Conservation (phyloP, 2,888 invertebrate species). For the Ellobium chinense region DNA sequence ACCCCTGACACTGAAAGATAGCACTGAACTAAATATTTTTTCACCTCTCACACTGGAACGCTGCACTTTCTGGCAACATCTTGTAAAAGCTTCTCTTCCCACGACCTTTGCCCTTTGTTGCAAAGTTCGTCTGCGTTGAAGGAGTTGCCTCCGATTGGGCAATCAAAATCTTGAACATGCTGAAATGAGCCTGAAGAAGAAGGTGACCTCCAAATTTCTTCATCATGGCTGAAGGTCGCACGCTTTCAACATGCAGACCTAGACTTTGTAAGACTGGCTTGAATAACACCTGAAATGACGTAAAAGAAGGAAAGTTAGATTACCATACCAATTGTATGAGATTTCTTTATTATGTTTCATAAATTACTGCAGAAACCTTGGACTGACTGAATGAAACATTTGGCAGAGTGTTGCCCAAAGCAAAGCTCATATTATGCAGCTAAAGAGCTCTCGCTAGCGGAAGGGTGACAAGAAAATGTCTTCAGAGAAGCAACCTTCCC, state of each 20-base stretch:
- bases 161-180: slow-evolving; percentile 82
- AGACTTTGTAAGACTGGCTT: slow-evolving; percentile 93
- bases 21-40: neutral
- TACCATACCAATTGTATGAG: neutral
- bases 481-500: no score
- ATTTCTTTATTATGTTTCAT: neutral
- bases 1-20: no score
- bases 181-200: slow-evolving; percentile 84
- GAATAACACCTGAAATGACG: slow-evolving; percentile 70
- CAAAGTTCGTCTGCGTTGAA: slow-evolving; percentile 1
- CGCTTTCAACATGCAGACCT: slow-evolving; percentile 86
- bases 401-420: no score
- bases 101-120: slow-evolving; percentile 61
- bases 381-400: no score
- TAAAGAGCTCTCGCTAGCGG: no score
- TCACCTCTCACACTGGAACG: slow-evolving; percentile 46
- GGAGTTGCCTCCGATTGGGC: slow-evolving; percentile 88
- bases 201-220: slow-evolving; percentile 92
- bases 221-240: slow-evolving; percentile 83
- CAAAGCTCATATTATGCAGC: no score
- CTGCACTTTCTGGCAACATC: slow-evolving; percentile 34
- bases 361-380: neutral
- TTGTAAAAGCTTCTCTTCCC: slow-evolving; percentile 47
- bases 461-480: no score
- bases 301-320: neutral